Percentiles rank a stretch among this genome's conserved stretches.
These are phyloP conservation scores for Saguinus imperator DNA, from an alignment of 2,113 vertebrate species.

Conservation along the genomic window DNA sequence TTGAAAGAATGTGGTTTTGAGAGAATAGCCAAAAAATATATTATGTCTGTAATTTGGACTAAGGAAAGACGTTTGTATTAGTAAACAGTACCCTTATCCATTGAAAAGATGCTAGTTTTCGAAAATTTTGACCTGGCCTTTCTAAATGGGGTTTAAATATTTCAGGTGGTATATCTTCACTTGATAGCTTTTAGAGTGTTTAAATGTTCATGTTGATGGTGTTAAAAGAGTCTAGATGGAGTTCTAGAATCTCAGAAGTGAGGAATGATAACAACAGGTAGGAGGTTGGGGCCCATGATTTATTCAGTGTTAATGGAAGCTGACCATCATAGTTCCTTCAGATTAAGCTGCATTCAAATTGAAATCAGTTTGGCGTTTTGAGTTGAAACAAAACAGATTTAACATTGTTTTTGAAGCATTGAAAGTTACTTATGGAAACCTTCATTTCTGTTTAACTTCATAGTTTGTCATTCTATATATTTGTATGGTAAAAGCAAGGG, in stretches of 20 bases:
- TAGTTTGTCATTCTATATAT: slow-evolving; percentile 17
- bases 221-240: background rate
- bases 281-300: background rate
- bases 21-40: background rate
- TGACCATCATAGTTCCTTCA: background rate
- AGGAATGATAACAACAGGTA: background rate
- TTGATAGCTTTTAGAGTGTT: background rate
- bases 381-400: background rate
- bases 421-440: background rate
- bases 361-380: slow-evolving; percentile 43
- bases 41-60: background rate
- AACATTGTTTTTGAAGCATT: background rate
- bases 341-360: background rate
- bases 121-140: background rate
- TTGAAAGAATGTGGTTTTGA: background rate
- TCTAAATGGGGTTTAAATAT: slow-evolving; percentile 3
- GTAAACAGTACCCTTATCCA: background rate
- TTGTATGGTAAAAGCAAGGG: background rate
- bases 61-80: background rate
- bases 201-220: background rate
- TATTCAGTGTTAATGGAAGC: background rate
- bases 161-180: background rate
- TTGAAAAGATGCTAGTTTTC: slow-evolving; percentile 1
- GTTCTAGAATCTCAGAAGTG: slow-evolving; percentile 17
- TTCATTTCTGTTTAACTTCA: background rate